These are phyloP conservation scores for Ornithoptera priamus DNA, from an alignment of 2,888 invertebrate genomes.

Conservation along the genomic window DNA sequence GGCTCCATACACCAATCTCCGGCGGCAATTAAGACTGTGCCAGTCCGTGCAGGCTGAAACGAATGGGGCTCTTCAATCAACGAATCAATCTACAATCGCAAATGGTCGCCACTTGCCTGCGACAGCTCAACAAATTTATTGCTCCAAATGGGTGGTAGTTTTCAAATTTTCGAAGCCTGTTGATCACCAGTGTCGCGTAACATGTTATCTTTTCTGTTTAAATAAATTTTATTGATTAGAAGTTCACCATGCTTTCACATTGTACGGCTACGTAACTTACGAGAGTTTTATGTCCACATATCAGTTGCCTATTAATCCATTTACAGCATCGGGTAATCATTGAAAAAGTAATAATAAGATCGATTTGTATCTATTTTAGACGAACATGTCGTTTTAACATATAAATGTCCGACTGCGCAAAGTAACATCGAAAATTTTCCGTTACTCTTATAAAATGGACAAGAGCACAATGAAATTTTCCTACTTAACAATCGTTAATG, in stretches of 20 bases:
- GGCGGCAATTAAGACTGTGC: slow-evolving; percentile 74
- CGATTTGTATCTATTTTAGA: not conserved
- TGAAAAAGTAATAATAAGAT: not conserved
- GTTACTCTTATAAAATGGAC: too few relatives aligned
- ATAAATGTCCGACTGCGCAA: too few relatives aligned
- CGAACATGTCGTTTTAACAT: not conserved
- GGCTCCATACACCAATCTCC: slow-evolving; percentile 64
- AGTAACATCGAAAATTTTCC: too few relatives aligned
- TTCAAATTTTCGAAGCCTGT: slow-evolving; percentile 73
- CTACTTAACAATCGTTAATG: slow-evolving; percentile 11
- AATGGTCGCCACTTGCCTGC: slow-evolving; percentile 74
- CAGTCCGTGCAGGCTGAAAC: slow-evolving; percentile 67
- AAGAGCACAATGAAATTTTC: slow-evolving; percentile 3
- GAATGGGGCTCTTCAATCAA: slow-evolving; percentile 79
- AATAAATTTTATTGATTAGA: slow-evolving; percentile 6
- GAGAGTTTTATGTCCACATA: too few relatives aligned
- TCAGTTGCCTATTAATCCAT: not conserved
- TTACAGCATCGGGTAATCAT: not conserved
- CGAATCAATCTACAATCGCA: slow-evolving; percentile 78
- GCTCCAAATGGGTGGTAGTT: slow-evolving; percentile 69
- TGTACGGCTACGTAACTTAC: too few relatives aligned
- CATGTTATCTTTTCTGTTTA: slow-evolving; percentile 30
- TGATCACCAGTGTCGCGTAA: slow-evolving; percentile 54
- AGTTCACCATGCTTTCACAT: not conserved
- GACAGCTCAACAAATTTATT: slow-evolving; percentile 78